Percentiles rank a stretch among this genome's conserved stretches.
Conservation (phyloP, 1,140 invertebrate species). For the Telenomus remus region DNA sequence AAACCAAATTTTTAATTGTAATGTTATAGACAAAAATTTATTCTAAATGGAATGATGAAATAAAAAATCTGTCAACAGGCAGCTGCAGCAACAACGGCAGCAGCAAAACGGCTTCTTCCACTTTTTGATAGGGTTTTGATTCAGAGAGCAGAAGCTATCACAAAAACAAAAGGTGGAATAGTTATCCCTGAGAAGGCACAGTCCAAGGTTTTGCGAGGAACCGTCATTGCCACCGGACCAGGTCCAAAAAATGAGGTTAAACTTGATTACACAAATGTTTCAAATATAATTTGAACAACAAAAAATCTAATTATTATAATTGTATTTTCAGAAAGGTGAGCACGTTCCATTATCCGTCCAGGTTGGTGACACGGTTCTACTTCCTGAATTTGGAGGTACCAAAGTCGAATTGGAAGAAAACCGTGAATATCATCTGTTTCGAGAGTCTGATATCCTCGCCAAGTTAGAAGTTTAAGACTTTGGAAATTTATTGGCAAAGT, state of each 20-base stretch:
- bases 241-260: conserved; percentile 88
- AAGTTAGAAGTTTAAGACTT: conserved; percentile 87
- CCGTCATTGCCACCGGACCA: conserved; percentile 95
- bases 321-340: conserved; percentile 83
- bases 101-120: conserved; percentile 90
- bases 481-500: too few species aligned
- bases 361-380: conserved; percentile 94
- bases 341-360: conserved; percentile 88
- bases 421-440: conserved; percentile 95
- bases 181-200: conserved; percentile 98
- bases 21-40: too few species aligned
- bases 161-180: conserved; percentile 97
- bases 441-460: conserved; percentile 97
- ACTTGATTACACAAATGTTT: too few species aligned
- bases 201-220: conserved; percentile 94
- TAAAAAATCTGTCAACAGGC: conserved; percentile 50
- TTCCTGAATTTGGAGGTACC: conserved; percentile 99
- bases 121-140: conserved; percentile 97
- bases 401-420: conserved; percentile 89
- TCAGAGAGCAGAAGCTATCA: conserved; percentile 92
- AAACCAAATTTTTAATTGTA: too few species aligned
- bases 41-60: too few species aligned
- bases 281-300: too few species aligned
- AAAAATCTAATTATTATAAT: too few species aligned
- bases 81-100: conserved; percentile 73